Percentiles rank a stretch among this genome's conserved stretches.
phyloP scores from a whole-genome alignment of 2,888 invertebrate genomes.

The Aporophyla nigra region DNA sequence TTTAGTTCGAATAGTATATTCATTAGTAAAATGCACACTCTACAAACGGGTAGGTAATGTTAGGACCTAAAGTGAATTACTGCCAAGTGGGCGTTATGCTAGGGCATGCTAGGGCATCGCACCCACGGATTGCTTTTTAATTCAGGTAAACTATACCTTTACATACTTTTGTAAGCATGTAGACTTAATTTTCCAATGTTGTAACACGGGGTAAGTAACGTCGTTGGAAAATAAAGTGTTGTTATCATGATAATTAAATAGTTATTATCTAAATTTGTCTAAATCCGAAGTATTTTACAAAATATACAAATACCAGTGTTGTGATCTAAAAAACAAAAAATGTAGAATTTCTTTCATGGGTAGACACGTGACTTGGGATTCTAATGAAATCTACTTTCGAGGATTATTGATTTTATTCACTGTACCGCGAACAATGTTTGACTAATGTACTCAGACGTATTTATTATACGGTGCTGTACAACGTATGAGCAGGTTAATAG shows the following conservation, averaged over 20 bases:
- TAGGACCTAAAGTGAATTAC: no score
- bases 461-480: neutral
- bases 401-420: conserved; percentile 35
- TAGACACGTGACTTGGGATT: conserved; percentile 13
- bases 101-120: neutral
- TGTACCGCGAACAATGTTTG: conserved; percentile 20
- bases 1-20: neutral
- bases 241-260: neutral
- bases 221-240: no score
- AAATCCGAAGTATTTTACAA: neutral
- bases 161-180: neutral
- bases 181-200: neutral
- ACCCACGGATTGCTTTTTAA: conserved; percentile 7
- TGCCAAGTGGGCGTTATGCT: neutral
- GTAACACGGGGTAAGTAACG: neutral
- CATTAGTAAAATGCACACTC: neutral
- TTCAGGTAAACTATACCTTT: neutral
- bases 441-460: conserved; percentile 11
- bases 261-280: neutral
- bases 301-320: neutral
- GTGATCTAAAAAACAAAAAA: conserved; percentile 15
- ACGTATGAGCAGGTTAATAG: conserved; percentile 10
- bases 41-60: neutral
- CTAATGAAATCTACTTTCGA: conserved; percentile 20
- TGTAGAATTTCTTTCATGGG: neutral